Percentiles rank a stretch among this genome's conserved stretches.
These are phyloP conservation scores for Phrynocephalus versicolor DNA, from an alignment of 2,113 vertebrate species.

Conservation along the genomic window DNA sequence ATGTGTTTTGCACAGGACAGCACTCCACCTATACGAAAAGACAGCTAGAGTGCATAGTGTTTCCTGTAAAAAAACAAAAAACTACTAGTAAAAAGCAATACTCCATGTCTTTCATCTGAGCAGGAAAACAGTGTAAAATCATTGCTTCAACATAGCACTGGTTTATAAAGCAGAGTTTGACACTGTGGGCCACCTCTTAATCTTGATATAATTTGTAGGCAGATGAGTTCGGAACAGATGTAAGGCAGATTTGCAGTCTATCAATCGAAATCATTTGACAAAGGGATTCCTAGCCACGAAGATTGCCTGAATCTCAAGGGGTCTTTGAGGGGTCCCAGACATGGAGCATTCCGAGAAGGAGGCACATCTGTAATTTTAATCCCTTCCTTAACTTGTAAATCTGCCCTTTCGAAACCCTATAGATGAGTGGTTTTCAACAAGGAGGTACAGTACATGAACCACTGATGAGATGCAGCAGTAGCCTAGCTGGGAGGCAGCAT, in stretches of 20 bases:
- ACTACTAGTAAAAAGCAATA: not conserved
- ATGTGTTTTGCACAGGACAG: not conserved
- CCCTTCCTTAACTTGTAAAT: too few species aligned
- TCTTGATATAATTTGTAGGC: not conserved
- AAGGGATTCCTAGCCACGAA: not conserved
- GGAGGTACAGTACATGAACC: too few species aligned
- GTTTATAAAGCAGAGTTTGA: not conserved
- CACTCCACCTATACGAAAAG: not conserved
- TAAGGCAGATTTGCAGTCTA: not conserved
- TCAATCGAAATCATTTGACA: not conserved
- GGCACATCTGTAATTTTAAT: too few species aligned
- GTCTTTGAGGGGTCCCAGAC: not conserved
- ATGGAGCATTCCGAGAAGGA: too few species aligned
- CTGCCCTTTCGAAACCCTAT: too few species aligned
- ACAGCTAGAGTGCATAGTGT: not conserved
- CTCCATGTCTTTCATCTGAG: not conserved
- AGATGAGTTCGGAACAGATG: not conserved
- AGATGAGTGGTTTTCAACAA: too few species aligned
- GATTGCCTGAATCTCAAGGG: not conserved
- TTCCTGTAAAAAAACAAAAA: not conserved
- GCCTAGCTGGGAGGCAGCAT: too few species aligned
- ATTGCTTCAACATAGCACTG: not conserved
- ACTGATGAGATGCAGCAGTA: too few species aligned
- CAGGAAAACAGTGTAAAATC: not conserved
- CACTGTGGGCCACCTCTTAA: not conserved